A percentile compares a stretch with the other conserved stretches of the same genome.
These are phyloP conservation scores for Carcharodon carcharias DNA, from an alignment of 2,797 vertebrate species.

Conservation along the genomic window DNA sequence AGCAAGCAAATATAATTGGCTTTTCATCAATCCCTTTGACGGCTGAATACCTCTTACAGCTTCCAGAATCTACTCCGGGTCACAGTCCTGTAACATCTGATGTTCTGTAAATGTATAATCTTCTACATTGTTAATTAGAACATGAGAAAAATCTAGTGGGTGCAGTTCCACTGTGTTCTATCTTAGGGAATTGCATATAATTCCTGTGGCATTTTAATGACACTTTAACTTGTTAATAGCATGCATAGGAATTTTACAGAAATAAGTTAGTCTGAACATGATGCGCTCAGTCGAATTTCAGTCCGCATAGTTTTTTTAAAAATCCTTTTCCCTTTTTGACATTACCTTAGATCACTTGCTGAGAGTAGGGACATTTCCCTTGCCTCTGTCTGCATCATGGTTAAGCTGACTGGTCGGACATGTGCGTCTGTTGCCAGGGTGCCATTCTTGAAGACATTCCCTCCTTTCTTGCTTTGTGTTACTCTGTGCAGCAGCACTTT, in stretches of 20 bases:
- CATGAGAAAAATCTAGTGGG: neutral
- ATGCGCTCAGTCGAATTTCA: neutral
- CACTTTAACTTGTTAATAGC: neutral
- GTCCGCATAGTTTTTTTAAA: neutral
- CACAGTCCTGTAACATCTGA: neutral
- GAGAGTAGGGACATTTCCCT: neutral
- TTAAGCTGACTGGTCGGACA: neutral
- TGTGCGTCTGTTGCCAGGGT: neutral
- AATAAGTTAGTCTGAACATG: neutral
- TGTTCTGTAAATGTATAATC: neutral
- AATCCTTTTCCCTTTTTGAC: neutral
- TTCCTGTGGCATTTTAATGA: neutral
- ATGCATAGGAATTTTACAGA: neutral
- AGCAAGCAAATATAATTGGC: neutral
- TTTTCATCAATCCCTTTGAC: neutral
- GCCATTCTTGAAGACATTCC: neutral
- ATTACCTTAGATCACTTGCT: neutral
- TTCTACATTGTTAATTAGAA: neutral
- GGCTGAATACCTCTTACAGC: neutral
- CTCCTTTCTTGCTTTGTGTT: neutral
- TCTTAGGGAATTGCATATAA: neutral
- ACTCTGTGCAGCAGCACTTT: neutral
- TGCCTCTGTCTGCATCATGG: neutral
- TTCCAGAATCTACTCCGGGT: neutral
- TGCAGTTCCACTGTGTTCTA: neutral